These are phyloP conservation scores for Dolichallabes microphthalmus DNA, from an alignment of 2,113 vertebrate species.

Conservation along the genomic window DNA sequence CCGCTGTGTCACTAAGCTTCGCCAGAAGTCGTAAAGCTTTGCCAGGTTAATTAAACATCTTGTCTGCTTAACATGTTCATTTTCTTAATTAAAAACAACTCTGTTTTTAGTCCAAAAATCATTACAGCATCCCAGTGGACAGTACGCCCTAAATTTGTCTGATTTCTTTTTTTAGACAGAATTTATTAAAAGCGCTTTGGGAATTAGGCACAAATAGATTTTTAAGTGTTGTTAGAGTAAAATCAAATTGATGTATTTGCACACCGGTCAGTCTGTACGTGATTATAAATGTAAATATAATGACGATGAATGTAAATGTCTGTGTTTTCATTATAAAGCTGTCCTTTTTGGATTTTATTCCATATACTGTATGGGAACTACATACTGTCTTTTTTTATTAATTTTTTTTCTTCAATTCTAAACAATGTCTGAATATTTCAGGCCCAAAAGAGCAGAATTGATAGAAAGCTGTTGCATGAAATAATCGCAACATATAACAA, in stretches of 20 bases:
- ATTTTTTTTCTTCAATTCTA: background rate
- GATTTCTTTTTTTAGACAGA: conserved; percentile 10
- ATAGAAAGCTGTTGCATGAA: background rate
- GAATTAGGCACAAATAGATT: background rate
- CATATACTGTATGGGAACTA: background rate
- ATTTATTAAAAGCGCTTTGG: background rate
- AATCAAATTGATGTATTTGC: too few relatives aligned
- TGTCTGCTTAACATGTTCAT: conserved; percentile 39
- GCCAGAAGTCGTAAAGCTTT: conserved; percentile 11
- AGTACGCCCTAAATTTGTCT: conserved; percentile 25
- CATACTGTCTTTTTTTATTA: background rate
- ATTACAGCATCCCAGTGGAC: conserved; percentile 29
- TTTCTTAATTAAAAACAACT: conserved; percentile 42
- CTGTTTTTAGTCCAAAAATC: conserved; percentile 36
- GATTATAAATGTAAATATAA: background rate
- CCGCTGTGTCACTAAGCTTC: background rate
- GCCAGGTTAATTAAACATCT: conserved; percentile 23
- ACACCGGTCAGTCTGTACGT: background rate
- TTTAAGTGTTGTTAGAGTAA: background rate
- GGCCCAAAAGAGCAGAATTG: background rate
- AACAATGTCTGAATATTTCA: background rate
- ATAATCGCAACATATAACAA: background rate
- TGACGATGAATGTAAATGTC: background rate
- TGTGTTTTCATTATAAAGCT: background rate
- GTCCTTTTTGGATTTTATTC: background rate